Evolutionary conservation across 2,113 vertebrate genomes (phyloP).

Genomic region (Asarcornis scutulata): DNA sequence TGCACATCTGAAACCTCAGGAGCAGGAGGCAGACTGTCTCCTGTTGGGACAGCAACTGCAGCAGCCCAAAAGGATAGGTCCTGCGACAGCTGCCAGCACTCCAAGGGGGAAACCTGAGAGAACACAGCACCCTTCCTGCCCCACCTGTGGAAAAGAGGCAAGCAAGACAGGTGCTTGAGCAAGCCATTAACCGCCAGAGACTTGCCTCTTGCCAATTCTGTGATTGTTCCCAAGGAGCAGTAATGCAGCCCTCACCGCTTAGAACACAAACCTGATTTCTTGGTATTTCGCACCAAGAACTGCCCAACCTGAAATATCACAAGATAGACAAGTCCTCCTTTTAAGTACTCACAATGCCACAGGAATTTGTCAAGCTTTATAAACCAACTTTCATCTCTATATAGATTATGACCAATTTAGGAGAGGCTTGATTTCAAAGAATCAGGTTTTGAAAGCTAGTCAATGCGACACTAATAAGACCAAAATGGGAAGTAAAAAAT

Average conservation of each 20-base stretch:
- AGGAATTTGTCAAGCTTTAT: not conserved
- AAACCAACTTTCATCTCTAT: not conserved
- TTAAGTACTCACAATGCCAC: not conserved
- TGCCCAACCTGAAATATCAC: fast-evolving
- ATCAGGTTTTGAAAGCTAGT: not conserved
- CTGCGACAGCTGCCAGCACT: not conserved
- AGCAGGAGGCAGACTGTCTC: not conserved
- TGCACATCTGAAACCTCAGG: not conserved
- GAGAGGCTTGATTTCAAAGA: not conserved
- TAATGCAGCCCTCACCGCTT: not conserved
- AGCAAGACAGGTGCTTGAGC: not conserved
- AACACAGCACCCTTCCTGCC: not conserved
- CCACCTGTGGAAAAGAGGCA: too few species aligned
- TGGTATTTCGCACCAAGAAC: not conserved
- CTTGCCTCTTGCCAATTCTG: too few species aligned
- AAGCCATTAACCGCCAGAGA: not conserved
- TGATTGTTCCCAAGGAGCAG: not conserved
- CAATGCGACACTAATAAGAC: not conserved
- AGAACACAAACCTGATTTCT: fast-evolving
- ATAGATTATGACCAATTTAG: not conserved
- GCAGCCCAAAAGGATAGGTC: not conserved
- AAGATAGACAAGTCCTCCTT: not conserved
- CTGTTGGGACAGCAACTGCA: not conserved
- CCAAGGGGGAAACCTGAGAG: not conserved
- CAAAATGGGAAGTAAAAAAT: constrained; percentile 26